Evolutionary conservation across 2,888 invertebrate genomes (phyloP).

Genomic region (Eledone cirrhosa): DNA sequence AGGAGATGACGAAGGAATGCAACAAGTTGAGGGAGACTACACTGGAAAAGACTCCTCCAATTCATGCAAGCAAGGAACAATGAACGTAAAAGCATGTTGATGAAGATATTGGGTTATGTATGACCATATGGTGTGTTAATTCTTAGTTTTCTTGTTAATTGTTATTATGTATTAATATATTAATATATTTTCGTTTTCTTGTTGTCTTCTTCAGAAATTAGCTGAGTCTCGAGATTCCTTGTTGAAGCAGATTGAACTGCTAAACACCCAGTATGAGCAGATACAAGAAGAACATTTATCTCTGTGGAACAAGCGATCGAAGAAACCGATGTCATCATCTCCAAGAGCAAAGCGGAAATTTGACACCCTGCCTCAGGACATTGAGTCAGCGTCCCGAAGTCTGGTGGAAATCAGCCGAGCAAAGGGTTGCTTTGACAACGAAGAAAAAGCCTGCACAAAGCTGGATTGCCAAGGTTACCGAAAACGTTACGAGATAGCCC

Average conservation of each 20-base stretch:
- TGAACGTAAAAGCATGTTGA: no score
- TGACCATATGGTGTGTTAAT: no score
- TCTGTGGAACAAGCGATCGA: background rate
- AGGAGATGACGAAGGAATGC: no score
- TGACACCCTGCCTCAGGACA: slow-evolving; percentile 26
- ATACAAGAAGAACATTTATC: slow-evolving; percentile 42
- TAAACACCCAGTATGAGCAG: slow-evolving; percentile 42
- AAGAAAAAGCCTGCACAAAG: slow-evolving; percentile 10
- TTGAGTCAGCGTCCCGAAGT: slow-evolving; percentile 27
- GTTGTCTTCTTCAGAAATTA: slow-evolving; percentile 50
- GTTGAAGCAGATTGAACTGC: slow-evolving; percentile 48
- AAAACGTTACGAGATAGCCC: slow-evolving; percentile 11
- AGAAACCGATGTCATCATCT: slow-evolving; percentile 11
- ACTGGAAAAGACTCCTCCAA: no score
- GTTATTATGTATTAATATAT: background rate
- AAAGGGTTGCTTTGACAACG: slow-evolving; percentile 19
- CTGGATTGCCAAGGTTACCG: slow-evolving; percentile 21
- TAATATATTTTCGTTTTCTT: background rate
- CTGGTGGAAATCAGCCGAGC: slow-evolving; percentile 21
- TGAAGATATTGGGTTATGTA: no score
- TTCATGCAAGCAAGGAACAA: no score
- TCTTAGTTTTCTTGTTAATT: no score
- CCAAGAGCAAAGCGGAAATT: slow-evolving; percentile 18
- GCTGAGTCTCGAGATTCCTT: slow-evolving; percentile 54
- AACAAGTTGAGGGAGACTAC: no score